phyloP scores from a whole-genome alignment of 2,888 invertebrate genomes.

The Carterocephalus palaemon region DNA sequence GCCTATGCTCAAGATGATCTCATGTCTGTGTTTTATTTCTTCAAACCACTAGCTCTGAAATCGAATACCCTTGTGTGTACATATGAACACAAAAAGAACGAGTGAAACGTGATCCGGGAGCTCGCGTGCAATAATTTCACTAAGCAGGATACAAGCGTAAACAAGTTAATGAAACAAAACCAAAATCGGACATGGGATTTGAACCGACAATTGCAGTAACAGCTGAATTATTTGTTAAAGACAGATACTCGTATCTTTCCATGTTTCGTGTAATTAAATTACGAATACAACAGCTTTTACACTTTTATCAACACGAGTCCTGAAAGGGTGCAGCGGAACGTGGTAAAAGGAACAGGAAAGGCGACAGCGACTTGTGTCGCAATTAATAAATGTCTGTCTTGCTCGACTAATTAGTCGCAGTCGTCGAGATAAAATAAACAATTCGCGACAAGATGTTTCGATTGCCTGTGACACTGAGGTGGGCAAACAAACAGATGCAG shows the following conservation, averaged over 20 bases:
- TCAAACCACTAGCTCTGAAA: too few species aligned
- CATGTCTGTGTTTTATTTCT: too few species aligned
- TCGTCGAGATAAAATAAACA: slow-evolving; percentile 56
- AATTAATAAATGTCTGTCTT: slow-evolving; percentile 73
- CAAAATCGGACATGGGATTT: slow-evolving; percentile 44
- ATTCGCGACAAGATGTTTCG: slow-evolving; percentile 45
- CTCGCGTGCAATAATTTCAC: slow-evolving; percentile 11
- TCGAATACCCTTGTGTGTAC: too few species aligned
- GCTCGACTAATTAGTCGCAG: slow-evolving; percentile 71
- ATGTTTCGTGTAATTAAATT: slow-evolving; percentile 39
- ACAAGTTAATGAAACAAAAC: slow-evolving; percentile 7
- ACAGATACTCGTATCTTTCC: slow-evolving; percentile 35
- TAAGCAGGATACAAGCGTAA: slow-evolving; percentile 8
- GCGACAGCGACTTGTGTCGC: slow-evolving; percentile 66
- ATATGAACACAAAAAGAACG: background rate
- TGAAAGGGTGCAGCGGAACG: slow-evolving; percentile 53
- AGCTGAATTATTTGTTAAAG: slow-evolving; percentile 34
- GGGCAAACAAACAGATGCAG: slow-evolving; percentile 11
- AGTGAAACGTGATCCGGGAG: slow-evolving; percentile 3
- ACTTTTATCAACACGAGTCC: slow-evolving; percentile 35
- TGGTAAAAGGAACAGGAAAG: slow-evolving; percentile 48
- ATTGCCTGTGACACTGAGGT: slow-evolving; percentile 31
- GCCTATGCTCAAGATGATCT: too few species aligned
- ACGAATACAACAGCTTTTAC: slow-evolving; percentile 36
- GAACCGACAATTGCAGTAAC: slow-evolving; percentile 25